Conservation (phyloP, 2,113 vertebrate genomes). For the Bubo blakistoni region DNA sequence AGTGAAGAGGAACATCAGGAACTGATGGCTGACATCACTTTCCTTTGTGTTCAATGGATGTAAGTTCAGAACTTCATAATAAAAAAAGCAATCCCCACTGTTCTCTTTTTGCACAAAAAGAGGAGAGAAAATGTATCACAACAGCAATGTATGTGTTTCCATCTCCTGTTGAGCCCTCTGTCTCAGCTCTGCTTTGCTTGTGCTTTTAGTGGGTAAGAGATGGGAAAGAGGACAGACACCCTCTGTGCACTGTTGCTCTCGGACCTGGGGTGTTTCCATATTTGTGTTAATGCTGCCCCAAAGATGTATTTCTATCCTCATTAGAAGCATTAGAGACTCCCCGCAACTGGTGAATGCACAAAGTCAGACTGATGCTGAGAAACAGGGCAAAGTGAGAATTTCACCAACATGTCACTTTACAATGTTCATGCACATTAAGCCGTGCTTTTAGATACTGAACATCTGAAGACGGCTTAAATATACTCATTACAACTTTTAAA, state of each 20-base stretch:
- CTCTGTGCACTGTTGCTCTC: not conserved
- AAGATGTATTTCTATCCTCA: not conserved
- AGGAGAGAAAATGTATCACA: not conserved
- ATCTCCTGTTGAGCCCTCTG: not conserved
- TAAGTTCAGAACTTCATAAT: not conserved
- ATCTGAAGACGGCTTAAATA: not conserved
- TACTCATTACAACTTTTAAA: not conserved
- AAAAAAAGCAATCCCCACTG: not conserved
- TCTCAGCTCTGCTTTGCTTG: not conserved
- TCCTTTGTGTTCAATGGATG: not conserved
- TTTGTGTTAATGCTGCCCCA: not conserved
- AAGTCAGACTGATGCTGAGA: not conserved
- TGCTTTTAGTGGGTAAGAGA: not conserved
- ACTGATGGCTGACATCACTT: not conserved
- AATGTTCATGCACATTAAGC: not conserved
- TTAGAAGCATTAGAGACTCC: not conserved
- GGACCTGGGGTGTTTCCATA: not conserved
- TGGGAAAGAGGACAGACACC: not conserved
- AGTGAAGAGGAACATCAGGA: not conserved
- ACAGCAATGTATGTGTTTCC: not conserved
- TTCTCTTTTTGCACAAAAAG: not conserved
- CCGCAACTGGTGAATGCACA: not conserved
- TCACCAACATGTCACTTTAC: not conserved
- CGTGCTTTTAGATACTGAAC: not conserved
- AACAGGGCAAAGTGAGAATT: not conserved